Conservation (phyloP, 2,797 vertebrate genomes). For the Balearica regulorum region DNA sequence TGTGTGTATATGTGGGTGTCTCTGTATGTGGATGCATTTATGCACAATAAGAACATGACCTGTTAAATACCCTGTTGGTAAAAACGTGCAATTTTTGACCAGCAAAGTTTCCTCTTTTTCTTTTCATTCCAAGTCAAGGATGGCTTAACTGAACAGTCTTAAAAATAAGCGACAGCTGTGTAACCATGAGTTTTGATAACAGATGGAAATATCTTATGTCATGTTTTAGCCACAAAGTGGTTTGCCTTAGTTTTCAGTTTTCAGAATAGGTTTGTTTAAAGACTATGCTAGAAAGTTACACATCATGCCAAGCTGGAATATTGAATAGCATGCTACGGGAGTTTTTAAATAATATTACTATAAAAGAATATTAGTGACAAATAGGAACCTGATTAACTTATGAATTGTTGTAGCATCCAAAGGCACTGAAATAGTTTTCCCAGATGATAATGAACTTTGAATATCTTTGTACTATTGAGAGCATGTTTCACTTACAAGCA, state of each 20-base stretch:
- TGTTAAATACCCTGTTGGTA: background rate
- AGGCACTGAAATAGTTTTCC: background rate
- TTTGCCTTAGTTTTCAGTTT: background rate
- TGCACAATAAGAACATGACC: background rate
- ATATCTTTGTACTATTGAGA: background rate
- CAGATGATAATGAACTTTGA: background rate
- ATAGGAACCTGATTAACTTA: background rate
- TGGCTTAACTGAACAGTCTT: background rate
- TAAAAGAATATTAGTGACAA: background rate
- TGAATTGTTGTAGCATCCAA: background rate
- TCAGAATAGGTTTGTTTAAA: background rate
- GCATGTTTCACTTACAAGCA: background rate
- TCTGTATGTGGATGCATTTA: background rate
- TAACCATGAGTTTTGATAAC: background rate
- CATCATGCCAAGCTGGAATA: background rate
- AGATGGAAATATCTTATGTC: background rate
- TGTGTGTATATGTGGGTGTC: background rate
- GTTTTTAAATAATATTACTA: background rate
- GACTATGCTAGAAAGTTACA: background rate
- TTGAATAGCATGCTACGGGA: background rate
- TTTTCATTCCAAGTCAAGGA: background rate
- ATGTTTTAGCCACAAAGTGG: background rate
- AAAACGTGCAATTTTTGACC: background rate
- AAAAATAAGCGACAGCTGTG: background rate
- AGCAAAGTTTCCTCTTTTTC: background rate